A percentile compares a stretch with the other conserved stretches of the same genome.
Conservation (phyloP, 1,140 invertebrate species). For the Penaeus indicus region DNA sequence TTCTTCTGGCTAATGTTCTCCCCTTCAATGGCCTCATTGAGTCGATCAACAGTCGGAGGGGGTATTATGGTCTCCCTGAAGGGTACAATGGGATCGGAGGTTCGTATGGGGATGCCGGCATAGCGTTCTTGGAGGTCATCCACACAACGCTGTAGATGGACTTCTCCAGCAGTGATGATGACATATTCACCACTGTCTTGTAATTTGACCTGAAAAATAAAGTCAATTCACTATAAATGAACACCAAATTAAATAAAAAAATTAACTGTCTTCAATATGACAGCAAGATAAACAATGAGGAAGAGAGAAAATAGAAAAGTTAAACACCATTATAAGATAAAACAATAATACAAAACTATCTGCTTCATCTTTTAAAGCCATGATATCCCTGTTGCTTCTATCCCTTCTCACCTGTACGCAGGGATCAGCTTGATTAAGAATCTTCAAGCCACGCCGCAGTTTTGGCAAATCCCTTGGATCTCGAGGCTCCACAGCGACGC, state of each 20-base stretch:
- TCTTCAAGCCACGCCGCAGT: conserved; percentile 83
- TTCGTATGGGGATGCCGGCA: conserved; percentile 89
- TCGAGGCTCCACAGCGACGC: conserved; percentile 94
- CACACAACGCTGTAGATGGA: conserved; percentile 95
- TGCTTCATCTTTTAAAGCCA: too few species aligned
- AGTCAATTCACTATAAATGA: neutral
- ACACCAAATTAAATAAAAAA: neutral
- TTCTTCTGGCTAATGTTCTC: conserved; percentile 68
- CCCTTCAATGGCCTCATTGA: conserved; percentile 86
- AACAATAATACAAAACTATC: too few species aligned
- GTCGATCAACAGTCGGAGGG: conserved; percentile 87
- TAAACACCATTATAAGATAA: too few species aligned
- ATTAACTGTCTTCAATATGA: too few species aligned
- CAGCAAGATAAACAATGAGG: neutral
- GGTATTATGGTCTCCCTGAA: conserved; percentile 93
- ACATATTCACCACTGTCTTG: conserved; percentile 97
- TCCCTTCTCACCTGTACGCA: conserved; percentile 66
- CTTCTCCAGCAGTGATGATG: conserved; percentile 95
- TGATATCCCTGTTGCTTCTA: too few species aligned
- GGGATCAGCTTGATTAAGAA: conserved; percentile 85
- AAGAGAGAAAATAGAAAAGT: too few species aligned
- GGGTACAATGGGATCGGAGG: conserved; percentile 95
- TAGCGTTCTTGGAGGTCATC: conserved; percentile 82
- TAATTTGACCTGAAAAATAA: conserved; percentile 72
- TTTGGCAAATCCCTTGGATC: conserved; percentile 85